Evolutionary conservation across 2,113 vertebrate species (phyloP).

Genomic region (Mystacornis crossleyi): DNA sequence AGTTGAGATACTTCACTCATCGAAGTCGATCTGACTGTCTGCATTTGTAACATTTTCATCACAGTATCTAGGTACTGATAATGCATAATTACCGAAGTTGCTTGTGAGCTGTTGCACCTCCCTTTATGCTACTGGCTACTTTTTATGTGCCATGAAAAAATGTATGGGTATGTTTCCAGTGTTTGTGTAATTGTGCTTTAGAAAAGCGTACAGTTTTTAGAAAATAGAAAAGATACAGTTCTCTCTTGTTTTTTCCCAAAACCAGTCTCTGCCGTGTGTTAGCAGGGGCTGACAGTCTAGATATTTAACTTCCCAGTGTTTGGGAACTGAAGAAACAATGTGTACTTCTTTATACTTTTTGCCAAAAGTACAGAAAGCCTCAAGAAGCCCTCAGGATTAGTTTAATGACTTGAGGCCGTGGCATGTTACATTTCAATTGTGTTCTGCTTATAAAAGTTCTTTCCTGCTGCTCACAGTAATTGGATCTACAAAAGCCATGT

Average conservation of each 20-base stretch:
- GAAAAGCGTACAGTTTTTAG: no score
- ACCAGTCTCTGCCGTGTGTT: neutral
- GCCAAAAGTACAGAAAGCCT: conserved; percentile 50
- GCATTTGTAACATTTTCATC: neutral
- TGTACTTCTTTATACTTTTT: conserved; percentile 8
- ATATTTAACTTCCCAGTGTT: neutral
- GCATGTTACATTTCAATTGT: conserved; percentile 45
- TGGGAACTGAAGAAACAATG: conserved; percentile 15
- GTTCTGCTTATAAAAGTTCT: conserved; percentile 44
- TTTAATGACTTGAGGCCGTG: conserved; percentile 39
- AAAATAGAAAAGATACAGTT: neutral
- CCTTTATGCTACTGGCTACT: neutral
- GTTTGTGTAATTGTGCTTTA: neutral
- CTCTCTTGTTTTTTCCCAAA: neutral
- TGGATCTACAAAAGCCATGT: conserved; percentile 16
- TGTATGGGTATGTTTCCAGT: neutral
- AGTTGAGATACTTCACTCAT: neutral
- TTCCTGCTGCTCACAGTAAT: conserved; percentile 39
- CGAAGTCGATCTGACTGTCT: neutral
- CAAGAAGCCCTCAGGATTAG: conserved; percentile 36
- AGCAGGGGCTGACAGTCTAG: neutral
- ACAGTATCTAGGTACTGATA: neutral
- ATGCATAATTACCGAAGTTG: neutral
- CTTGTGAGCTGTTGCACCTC: neutral
- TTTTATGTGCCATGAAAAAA: neutral